Evolutionary conservation across 2,888 invertebrate genomes (phyloP).

Genomic region (Melanostoma mellinum): DNA sequence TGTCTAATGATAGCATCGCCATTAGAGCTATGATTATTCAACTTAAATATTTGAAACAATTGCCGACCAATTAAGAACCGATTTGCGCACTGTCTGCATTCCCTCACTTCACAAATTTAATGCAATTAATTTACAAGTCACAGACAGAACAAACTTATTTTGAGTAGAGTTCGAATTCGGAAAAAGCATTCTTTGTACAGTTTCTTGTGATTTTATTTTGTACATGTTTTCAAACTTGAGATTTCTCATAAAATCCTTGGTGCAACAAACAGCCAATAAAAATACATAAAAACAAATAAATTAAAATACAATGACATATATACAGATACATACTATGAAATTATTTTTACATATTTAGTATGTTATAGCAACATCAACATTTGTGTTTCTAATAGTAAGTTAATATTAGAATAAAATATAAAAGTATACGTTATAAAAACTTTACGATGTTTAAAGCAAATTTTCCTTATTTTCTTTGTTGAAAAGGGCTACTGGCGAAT

Average conservation of each 20-base stretch:
- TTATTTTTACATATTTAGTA: constrained; percentile 42
- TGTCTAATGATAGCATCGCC: no score
- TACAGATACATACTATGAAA: constrained; percentile 29
- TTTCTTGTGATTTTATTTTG: no score
- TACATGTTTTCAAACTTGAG: constrained; percentile 14
- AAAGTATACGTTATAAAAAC: constrained; percentile 4
- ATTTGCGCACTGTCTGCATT: no score
- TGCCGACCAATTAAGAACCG: no score
- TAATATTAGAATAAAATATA: constrained; percentile 6
- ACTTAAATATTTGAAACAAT: no score
- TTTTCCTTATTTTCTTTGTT: constrained; percentile 64
- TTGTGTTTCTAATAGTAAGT: constrained; percentile 18
- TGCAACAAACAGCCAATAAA: not conserved
- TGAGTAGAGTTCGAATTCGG: no score
- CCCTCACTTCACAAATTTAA: no score
- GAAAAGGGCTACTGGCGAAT: constrained; percentile 42
- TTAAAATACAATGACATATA: constrained; percentile 26
- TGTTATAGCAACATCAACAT: constrained; percentile 9
- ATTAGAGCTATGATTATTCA: no score
- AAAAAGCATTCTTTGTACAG: no score
- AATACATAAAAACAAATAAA: not conserved
- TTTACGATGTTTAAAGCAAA: constrained; percentile 12
- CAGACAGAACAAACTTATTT: no score
- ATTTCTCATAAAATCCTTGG: constrained; percentile 1
- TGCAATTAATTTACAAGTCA: no score